Percentiles rank a stretch among this genome's conserved stretches.
Conservation (phyloP, 2,888 invertebrate species). For the Pimpla rufipes region DNA sequence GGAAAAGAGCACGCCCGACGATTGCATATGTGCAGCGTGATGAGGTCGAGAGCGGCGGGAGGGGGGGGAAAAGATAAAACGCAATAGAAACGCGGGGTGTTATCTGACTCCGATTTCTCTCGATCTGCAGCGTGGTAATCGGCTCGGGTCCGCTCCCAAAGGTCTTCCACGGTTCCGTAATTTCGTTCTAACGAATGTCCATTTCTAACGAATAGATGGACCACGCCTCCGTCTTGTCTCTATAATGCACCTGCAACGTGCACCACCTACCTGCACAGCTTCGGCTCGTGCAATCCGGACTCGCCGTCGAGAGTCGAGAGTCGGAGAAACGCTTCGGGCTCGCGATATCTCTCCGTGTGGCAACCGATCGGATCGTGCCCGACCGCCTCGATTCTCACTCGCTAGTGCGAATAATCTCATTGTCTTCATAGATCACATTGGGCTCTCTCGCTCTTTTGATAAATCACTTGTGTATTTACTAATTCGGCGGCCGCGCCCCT, state of each 20-base stretch:
- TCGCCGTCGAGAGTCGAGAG: constrained; percentile 31
- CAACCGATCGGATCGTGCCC: constrained; percentile 30
- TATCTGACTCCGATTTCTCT: constrained; percentile 65
- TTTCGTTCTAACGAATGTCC: constrained; percentile 76
- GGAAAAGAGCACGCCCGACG: background rate
- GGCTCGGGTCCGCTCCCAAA: constrained; percentile 65
- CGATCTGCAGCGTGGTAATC: constrained; percentile 40
- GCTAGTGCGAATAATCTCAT: constrained; percentile 64
- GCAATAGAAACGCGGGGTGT: constrained; percentile 33
- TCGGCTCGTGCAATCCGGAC: background rate
- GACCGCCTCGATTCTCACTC: constrained; percentile 37
- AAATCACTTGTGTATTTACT: constrained; percentile 56
- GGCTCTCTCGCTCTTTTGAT: constrained; percentile 8
- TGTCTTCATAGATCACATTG: constrained; percentile 50
- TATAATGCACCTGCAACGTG: constrained; percentile 79
- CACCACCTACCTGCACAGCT: constrained; percentile 59
- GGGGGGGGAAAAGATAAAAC: constrained; percentile 38
- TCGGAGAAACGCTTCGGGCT: constrained; percentile 61
- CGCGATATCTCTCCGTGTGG: constrained; percentile 44
- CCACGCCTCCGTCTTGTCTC: constrained; percentile 79
- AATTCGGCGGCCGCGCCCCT: constrained; percentile 27
- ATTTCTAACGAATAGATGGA: constrained; percentile 80
- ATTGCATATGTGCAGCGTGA: constrained; percentile 26
- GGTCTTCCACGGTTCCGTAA: constrained; percentile 70
- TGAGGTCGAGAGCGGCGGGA: constrained; percentile 36